Conservation (phyloP, 35 echinoderm and acorn worm genomes). For the Patiria miniata region DNA sequence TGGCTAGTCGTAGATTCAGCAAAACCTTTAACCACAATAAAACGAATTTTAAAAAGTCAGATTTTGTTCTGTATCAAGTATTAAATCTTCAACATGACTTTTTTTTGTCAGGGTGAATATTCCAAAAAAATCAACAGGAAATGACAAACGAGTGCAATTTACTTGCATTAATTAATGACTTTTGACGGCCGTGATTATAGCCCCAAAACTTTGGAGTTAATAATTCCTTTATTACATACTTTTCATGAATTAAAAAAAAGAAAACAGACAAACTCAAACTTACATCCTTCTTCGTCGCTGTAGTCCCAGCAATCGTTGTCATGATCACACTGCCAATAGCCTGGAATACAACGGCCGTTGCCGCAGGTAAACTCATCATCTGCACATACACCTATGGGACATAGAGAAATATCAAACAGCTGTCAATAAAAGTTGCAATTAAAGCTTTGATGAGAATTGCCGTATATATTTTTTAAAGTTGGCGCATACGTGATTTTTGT, state of each 20-base stretch:
- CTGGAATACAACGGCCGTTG: conserved; percentile 18
- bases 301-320: conserved; percentile 41
- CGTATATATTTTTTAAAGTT: no score
- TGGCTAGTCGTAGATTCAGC: not conserved
- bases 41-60: not conserved
- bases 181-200: no score
- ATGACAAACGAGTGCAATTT: no score
- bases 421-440: not conserved
- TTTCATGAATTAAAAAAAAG: no score
- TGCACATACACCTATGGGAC: conserved; percentile 1
- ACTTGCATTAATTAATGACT: no score
- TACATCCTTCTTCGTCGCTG: conserved; percentile 35
- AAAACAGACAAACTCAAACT: not conserved
- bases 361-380: conserved; percentile 18
- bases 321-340: conserved; percentile 12
- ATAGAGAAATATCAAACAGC: not conserved
- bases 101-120: not conserved
- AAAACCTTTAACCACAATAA: no score
- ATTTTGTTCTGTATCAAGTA: not conserved
- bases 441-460: no score
- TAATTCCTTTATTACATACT: no score
- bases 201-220: no score
- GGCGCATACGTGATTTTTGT: no score
- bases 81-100: not conserved
- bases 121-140: no score